Base-by-base conservation (phyloP, 2,888 invertebrate species). In the Limnephilus rhombicus region DNA sequence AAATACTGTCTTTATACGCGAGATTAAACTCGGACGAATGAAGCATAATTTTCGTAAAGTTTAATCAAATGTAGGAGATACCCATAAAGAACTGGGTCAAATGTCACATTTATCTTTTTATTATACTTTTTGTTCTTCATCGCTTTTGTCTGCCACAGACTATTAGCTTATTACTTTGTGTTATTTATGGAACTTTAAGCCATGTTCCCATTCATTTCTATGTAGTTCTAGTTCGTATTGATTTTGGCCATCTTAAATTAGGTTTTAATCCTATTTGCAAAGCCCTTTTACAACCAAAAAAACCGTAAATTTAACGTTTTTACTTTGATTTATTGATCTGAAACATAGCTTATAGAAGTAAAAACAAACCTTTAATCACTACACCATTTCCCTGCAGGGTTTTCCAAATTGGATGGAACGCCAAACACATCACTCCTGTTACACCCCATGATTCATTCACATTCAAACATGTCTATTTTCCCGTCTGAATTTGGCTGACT, bases 131-230 rank as follows among this genome's bases (percentile, higher is more conserved):
- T 92, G 83, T 89, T 92, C 85, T 89, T n/a, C 90, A 80, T 53
- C 90, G 85, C n/a, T 80, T 89, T 80, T 80, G 49, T 85, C 80
- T 37, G 80, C 29, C 80, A 87, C 24, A 87, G 88, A 91, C 93
- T 93, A 93, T 93, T 93, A 93, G 93, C 93, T 93, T 92, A 92
- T 93, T 93, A 92, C 91, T 93, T 91, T 18, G 87, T 90, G 92
- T 92, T 92, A 92, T 92, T 93, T 93, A 92, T 91, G 89, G 93
- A 92, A 80, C 53, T 80, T 41, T 45, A 41, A 15, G 45, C 90
- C 89, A 81, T 89, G 13, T 81, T 68, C 18, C 53, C 29, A 68
- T 87, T 89, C 89, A 45, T 81, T 89, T 4, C 1, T 29, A 18
- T 89, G 9, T 45, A 13, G n/a, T 37, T 37, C 37, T 49, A 34